These are phyloP conservation scores for Ibidorhyncha struthersii DNA, from an alignment of 2,113 vertebrate genomes.

Conservation along the genomic window DNA sequence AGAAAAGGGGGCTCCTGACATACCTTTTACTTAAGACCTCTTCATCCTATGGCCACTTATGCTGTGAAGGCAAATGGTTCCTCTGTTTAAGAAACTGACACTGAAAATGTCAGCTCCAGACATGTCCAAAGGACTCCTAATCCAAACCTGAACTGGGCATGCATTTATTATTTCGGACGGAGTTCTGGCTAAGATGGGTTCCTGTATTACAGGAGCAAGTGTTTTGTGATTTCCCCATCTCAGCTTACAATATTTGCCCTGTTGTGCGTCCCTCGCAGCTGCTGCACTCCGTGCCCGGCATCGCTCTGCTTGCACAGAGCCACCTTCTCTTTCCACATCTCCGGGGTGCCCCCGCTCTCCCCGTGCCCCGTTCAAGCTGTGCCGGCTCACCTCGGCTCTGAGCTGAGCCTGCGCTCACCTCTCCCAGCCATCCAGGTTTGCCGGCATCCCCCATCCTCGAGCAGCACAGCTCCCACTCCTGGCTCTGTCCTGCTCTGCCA, in stretches of 20 bases:
- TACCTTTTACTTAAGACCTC: not conserved
- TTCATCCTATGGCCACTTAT: not conserved
- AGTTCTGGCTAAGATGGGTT: not conserved
- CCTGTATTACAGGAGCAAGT: not conserved
- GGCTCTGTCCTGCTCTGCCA: not conserved
- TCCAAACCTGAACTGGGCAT: not conserved
- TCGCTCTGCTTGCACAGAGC: not conserved
- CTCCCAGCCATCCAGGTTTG: not conserved
- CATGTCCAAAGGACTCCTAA: not conserved
- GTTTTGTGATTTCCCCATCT: not conserved
- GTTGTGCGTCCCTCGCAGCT: not conserved
- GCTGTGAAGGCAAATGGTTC: not conserved
- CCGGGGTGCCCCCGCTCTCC: accelerated
- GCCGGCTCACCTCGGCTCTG: not conserved
- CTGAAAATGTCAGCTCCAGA: not conserved
- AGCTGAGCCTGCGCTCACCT: not conserved
- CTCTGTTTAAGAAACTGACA: not conserved
- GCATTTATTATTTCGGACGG: not conserved
- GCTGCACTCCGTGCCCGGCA: not conserved
- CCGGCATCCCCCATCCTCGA: accelerated
- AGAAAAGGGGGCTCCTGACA: not conserved
- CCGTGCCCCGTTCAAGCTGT: accelerated
- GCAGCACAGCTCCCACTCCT: not conserved
- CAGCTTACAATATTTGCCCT: not conserved
- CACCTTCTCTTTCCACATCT: not conserved